phyloP scores from a whole-genome alignment of 2,113 vertebrate genomes.

The Puffinus mauretanicus region DNA sequence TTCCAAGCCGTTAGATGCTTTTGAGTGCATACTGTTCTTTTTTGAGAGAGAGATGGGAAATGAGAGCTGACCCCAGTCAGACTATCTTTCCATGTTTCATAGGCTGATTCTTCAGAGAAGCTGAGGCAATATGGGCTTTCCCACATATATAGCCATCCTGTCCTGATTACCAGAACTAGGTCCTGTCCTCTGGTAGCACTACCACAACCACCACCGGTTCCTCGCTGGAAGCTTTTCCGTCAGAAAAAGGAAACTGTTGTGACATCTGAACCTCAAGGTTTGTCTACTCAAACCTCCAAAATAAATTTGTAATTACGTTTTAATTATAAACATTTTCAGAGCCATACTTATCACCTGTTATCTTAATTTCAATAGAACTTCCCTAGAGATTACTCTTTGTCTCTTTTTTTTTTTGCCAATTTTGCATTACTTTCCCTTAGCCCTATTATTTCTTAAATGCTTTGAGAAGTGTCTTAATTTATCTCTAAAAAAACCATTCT shows the following conservation, averaged over 20 bases:
- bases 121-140: constrained; percentile 84
- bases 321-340: not conserved
- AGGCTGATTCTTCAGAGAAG: constrained; percentile 85
- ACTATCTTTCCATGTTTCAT: not conserved
- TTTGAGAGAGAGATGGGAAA: not conserved
- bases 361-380: not conserved
- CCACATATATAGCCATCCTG: constrained; percentile 80
- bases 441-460: not conserved
- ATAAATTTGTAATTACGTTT: not conserved
- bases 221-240: constrained; percentile 86
- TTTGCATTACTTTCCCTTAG: not conserved
- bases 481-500: not conserved
- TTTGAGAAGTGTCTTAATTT: not conserved
- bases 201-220: constrained; percentile 65
- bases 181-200: constrained; percentile 77
- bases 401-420: not conserved
- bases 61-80: not conserved
- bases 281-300: not conserved
- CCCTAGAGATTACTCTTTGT: not conserved
- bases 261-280: constrained; percentile 86
- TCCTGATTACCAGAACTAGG: constrained; percentile 82
- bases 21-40: not conserved
- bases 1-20: not conserved
- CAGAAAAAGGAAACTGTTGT: constrained; percentile 73
- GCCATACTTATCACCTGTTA: not conserved